Evolutionary conservation across 2,888 invertebrate species (phyloP).

Genomic region (Dorcus hopei): DNA sequence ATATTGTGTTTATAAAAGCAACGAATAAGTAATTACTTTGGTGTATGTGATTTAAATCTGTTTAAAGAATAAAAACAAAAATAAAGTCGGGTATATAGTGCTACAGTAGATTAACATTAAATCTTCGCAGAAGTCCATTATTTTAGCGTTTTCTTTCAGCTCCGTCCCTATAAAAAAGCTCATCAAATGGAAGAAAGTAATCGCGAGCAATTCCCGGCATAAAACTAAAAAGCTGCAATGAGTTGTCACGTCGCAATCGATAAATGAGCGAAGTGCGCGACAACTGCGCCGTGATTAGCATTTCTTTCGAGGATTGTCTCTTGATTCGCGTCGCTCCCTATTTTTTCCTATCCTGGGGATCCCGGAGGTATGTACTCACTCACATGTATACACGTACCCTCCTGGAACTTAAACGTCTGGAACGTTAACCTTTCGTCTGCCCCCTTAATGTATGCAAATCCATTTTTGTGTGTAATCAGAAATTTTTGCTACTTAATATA

Average conservation of each 20-base stretch:
- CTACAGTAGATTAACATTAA: constrained; percentile 26
- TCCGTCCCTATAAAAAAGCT: constrained; percentile 25
- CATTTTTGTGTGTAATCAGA: not conserved
- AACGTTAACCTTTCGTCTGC: not conserved
- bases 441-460: not conserved
- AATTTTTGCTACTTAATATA: not conserved
- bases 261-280: constrained; percentile 40
- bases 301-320: constrained; percentile 36
- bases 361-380: constrained; percentile 5
- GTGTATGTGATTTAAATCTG: no score
- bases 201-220: constrained; percentile 34
- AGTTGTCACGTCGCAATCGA: constrained; percentile 42
- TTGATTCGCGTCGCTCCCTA: constrained; percentile 9
- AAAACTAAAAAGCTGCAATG: constrained; percentile 42
- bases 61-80: no score
- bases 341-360: no score
- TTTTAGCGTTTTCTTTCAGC: constrained; percentile 30
- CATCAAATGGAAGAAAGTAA: constrained; percentile 37
- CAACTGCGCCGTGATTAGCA: constrained; percentile 37
- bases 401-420: not conserved
- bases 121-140: constrained; percentile 32
- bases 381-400: not conserved
- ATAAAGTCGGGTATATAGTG: no score
- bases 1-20: no score
- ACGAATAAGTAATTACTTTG: no score